phyloP scores from a whole-genome alignment of 2,113 vertebrate genomes.

The Tupaia tana region DNA sequence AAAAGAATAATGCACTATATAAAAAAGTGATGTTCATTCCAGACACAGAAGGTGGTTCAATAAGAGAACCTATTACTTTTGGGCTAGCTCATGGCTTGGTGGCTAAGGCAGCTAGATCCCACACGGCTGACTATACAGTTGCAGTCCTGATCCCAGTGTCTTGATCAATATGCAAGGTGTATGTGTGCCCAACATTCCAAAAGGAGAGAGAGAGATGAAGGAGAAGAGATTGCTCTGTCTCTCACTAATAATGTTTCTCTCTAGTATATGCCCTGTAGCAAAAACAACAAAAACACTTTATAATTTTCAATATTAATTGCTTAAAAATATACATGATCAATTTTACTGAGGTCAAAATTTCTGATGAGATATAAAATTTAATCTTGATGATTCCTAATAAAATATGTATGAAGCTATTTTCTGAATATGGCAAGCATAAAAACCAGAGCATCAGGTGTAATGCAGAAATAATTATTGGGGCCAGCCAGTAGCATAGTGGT shows the following conservation, averaged over 20 bases:
- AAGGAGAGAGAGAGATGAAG: too few species aligned
- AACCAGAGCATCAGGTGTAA: not conserved
- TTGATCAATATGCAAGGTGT: too few species aligned
- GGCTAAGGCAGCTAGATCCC: too few species aligned
- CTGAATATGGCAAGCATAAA: not conserved
- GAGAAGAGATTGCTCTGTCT: too few species aligned
- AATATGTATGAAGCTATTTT: not conserved
- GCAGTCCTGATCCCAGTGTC: too few species aligned
- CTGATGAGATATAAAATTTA: not conserved
- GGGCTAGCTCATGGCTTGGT: too few species aligned
- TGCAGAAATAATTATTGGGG: not conserved
- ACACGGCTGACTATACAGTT: too few species aligned
- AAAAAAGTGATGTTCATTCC: not conserved
- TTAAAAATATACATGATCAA: not conserved
- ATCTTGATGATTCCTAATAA: not conserved
- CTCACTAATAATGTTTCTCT: too few species aligned
- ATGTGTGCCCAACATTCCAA: too few species aligned
- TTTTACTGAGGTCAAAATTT: slow-evolving; percentile 1
- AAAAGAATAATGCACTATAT: not conserved
- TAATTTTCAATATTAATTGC: not conserved
- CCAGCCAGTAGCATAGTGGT: too few species aligned
- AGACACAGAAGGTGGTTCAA: not conserved
- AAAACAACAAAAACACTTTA: not conserved
- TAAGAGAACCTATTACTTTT: not conserved
- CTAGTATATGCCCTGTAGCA: too few species aligned